Percentiles rank a stretch among this genome's conserved stretches.
These are phyloP conservation scores for Zaprionus bogoriensis DNA, from an alignment of 2,888 invertebrate genomes.

Conservation along the genomic window DNA sequence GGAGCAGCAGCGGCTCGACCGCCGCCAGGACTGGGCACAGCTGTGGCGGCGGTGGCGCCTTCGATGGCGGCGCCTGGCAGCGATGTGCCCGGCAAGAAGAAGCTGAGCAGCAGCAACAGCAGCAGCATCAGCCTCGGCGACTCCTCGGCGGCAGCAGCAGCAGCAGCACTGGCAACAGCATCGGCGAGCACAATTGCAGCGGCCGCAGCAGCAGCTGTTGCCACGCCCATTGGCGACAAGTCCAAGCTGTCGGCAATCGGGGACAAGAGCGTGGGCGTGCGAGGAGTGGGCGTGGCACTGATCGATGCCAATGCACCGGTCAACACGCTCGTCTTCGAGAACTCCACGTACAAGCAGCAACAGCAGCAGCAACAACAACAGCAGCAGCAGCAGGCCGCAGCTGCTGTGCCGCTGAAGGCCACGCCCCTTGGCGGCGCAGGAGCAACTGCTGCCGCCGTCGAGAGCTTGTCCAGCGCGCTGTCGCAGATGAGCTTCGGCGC, in stretches of 20 bases:
- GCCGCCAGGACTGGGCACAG: constrained; percentile 62
- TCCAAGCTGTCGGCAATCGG: constrained; percentile 58
- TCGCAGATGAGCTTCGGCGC: constrained; percentile 86
- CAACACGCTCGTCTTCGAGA: constrained; percentile 95
- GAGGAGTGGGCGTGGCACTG: constrained; percentile 72
- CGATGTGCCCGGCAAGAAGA: constrained; percentile 55
- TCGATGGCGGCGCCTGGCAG: constrained; percentile 32
- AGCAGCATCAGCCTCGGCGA: constrained; percentile 7
- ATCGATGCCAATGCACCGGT: constrained; percentile 92
- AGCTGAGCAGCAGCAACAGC: constrained; percentile 28
- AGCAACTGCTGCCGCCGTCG: constrained; percentile 70
- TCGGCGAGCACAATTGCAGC: constrained; percentile 21
- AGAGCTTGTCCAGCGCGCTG: constrained; percentile 84
- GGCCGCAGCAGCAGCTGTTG: constrained; percentile 5
- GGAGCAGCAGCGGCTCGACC: constrained; percentile 29
- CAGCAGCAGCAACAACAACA: constrained; percentile 55
- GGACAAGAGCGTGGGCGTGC: constrained; percentile 51
- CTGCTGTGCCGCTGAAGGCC: constrained; percentile 17
- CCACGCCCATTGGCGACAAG: constrained; percentile 54
- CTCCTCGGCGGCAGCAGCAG: constrained; percentile 14
- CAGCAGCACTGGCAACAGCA: constrained; percentile 27
- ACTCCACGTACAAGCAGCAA: constrained; percentile 92
- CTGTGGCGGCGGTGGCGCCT: constrained; percentile 29
- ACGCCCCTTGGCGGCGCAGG: constrained; percentile 26
- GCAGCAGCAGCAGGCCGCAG: constrained; percentile 40